Evolutionary conservation across 2,797 vertebrate species (phyloP).

Genomic region (Periophthalmus magnuspinnatus): DNA sequence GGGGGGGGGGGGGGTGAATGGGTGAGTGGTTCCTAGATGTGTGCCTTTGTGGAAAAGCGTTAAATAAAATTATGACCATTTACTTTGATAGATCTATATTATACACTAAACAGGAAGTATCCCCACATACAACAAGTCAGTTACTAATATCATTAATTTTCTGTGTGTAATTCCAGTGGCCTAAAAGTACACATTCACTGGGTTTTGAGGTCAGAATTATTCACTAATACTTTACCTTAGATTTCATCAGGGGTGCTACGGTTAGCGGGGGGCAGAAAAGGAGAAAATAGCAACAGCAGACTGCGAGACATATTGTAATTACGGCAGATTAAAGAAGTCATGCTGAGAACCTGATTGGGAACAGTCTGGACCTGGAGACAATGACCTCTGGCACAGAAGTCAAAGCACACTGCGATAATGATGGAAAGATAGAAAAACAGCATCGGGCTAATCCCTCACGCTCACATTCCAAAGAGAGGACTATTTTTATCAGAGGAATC

Average conservation of each 20-base stretch:
- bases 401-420: constrained; percentile 22
- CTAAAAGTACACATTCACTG: neutral
- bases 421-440: constrained; percentile 23
- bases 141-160: neutral
- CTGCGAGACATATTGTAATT: constrained; percentile 67
- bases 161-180: neutral
- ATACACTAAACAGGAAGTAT: too few relatives aligned
- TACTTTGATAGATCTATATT: too few relatives aligned
- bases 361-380: constrained; percentile 63
- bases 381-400: constrained; percentile 47
- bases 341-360: constrained; percentile 61
- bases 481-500: constrained; percentile 26
- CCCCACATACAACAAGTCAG: neutral
- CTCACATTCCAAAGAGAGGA: constrained; percentile 33
- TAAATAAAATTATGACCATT: too few relatives aligned
- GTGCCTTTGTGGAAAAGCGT: too few relatives aligned
- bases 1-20: too few relatives aligned
- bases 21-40: too few relatives aligned
- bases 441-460: constrained; percentile 16
- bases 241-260: neutral
- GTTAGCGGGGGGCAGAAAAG: constrained; percentile 1
- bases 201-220: neutral
- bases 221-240: neutral
- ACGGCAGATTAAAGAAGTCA: constrained; percentile 69
- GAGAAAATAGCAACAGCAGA: constrained; percentile 40